Percentiles rank a stretch among this genome's conserved stretches.
phyloP scores from a whole-genome alignment of 2,113 vertebrate species.

The Rattus rattus region DNA sequence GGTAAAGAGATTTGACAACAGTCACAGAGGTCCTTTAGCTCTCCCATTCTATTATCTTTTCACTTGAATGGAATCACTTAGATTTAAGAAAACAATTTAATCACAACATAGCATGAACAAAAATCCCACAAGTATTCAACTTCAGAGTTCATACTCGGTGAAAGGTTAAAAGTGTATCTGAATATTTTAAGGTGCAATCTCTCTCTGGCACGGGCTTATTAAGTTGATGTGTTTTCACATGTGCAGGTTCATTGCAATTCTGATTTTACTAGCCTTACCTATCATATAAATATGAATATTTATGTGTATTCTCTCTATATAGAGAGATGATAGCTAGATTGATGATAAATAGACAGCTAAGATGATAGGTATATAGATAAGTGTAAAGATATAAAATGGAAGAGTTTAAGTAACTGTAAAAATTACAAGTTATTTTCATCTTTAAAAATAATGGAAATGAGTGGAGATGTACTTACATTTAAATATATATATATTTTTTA shows the following conservation, averaged over 20 bases:
- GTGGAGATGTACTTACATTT: not conserved
- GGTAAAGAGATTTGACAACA: not conserved
- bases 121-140: not conserved
- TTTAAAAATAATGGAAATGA: constrained; percentile 17
- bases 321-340: not conserved
- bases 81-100: constrained; percentile 49
- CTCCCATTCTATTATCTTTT: not conserved
- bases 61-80: not conserved
- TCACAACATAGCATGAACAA: not conserved
- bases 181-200: constrained; percentile 48
- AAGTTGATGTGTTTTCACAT: not conserved
- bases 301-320: not conserved
- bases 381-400: not conserved
- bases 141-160: not conserved
- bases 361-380: not conserved
- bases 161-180: constrained; percentile 23
- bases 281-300: not conserved
- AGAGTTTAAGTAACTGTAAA: not conserved
- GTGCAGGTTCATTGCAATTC: not conserved
- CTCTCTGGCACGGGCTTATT: not conserved
- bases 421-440: constrained; percentile 16
- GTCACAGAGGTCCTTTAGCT: not conserved
- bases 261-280: not conserved
- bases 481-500: no score
- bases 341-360: not conserved